A percentile compares a stretch with the other conserved stretches of the same genome.
Evolutionary conservation across 2,888 invertebrate species (phyloP).

Genomic region (Steromphala cineraria): DNA sequence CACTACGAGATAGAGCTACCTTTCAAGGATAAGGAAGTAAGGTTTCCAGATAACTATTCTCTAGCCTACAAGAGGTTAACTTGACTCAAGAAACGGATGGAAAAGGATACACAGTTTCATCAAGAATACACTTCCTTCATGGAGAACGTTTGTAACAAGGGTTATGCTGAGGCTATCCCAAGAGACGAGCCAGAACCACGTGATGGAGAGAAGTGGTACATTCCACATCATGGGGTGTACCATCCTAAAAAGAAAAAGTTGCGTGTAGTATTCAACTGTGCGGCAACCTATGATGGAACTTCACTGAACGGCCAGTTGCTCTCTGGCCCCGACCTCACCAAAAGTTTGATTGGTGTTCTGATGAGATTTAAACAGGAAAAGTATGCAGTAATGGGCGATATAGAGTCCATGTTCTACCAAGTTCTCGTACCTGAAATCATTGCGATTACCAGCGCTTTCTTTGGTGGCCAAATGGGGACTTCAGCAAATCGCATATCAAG

Average conservation of each 20-base stretch:
- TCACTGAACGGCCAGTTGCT: conserved; percentile 41
- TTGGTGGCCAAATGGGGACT: conserved; percentile 34
- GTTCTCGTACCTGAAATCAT: conserved; percentile 34
- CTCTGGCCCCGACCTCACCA: conserved; percentile 46
- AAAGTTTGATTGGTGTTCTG: conserved; percentile 42
- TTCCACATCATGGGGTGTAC: conserved; percentile 36
- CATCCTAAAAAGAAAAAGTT: conserved; percentile 37
- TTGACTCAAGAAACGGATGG: too few relatives aligned
- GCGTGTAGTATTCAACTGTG: conserved; percentile 39
- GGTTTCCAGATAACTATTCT: too few relatives aligned
- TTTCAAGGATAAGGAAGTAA: too few relatives aligned
- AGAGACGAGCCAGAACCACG: not conserved
- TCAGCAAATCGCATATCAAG: not conserved
- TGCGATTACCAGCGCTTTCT: conserved; percentile 35
- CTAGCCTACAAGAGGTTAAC: too few relatives aligned
- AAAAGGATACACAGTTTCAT: not conserved
- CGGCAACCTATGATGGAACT: conserved; percentile 32
- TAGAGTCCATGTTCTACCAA: conserved; percentile 40
- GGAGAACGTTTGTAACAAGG: conserved; percentile 25
- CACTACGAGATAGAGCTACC: too few relatives aligned
- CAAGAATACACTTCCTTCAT: conserved; percentile 27
- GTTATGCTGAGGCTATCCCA: conserved; percentile 25
- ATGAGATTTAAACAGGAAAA: conserved; percentile 39
- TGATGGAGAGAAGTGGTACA: conserved; percentile 36
- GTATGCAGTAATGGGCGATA: conserved; percentile 40